A percentile compares a stretch with the other conserved stretches of the same genome.
phyloP scores from a whole-genome alignment of 2,113 vertebrate genomes.

The Paedocypris sp. region DNA sequence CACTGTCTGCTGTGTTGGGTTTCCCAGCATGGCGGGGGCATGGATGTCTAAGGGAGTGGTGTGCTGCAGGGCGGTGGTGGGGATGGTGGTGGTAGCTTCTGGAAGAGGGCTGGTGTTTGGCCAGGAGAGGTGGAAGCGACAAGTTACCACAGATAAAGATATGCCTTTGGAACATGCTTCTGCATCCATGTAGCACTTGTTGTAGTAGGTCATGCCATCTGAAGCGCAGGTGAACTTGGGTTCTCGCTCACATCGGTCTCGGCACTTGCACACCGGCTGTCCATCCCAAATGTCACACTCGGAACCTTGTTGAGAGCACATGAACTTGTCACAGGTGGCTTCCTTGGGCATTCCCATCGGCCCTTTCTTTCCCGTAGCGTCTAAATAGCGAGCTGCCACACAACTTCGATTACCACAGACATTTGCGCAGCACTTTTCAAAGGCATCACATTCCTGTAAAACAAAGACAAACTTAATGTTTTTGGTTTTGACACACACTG shows the following conservation, averaged over 20 bases:
- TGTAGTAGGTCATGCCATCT: conserved; percentile 94
- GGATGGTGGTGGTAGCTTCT: conserved; percentile 61
- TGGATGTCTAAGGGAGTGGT: conserved; percentile 65
- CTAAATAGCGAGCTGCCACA: conserved; percentile 81
- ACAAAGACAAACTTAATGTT: conserved; percentile 15
- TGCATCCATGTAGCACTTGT: conserved; percentile 96
- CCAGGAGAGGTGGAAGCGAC: conserved; percentile 84
- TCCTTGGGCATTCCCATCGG: conserved; percentile 76
- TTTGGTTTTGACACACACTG: no score
- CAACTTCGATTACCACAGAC: conserved; percentile 91
- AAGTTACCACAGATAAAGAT: conserved; percentile 75
- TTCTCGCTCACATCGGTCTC: conserved; percentile 88
- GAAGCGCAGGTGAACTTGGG: conserved; percentile 95
- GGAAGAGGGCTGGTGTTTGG: conserved; percentile 76
- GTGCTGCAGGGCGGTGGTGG: conserved; percentile 58
- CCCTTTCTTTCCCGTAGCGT: conserved; percentile 67
- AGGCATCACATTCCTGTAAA: conserved; percentile 83
- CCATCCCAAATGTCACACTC: conserved; percentile 92
- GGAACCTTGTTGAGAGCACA: conserved; percentile 89
- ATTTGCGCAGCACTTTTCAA: conserved; percentile 94
- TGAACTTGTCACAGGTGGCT: conserved; percentile 79
- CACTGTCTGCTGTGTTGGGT: conserved; percentile 67
- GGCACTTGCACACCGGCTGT: conserved; percentile 87
- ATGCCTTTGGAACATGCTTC: conserved; percentile 93
- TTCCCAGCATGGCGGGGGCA: conserved; percentile 61